phyloP scores from a whole-genome alignment of 2,113 vertebrate genomes.

The Equus quagga region DNA sequence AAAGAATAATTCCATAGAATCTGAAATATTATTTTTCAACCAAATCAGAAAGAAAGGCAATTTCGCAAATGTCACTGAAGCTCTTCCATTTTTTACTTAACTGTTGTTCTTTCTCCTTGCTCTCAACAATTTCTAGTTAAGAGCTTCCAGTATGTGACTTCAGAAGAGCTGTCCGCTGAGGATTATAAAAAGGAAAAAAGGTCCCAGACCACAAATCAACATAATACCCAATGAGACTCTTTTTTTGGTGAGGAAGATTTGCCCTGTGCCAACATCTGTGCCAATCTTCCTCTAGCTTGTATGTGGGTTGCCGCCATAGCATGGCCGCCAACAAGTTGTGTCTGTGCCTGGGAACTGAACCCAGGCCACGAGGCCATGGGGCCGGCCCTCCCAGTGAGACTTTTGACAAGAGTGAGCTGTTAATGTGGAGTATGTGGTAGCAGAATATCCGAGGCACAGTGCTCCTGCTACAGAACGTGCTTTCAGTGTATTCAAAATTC shows the following conservation, averaged over 20 bases:
- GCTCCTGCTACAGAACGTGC: neutral
- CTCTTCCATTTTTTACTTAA: neutral
- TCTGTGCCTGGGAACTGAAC: no score
- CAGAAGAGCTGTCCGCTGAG: neutral
- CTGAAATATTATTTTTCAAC: constrained; percentile 27
- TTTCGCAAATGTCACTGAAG: neutral
- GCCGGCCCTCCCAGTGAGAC: neutral
- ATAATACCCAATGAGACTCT: neutral
- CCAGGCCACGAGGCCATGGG: no score
- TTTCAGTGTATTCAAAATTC: constrained; percentile 41
- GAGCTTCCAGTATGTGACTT: neutral
- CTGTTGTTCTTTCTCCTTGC: neutral
- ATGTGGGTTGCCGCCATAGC: no score
- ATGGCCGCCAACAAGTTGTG: no score
- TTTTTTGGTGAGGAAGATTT: no score
- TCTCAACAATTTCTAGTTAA: neutral
- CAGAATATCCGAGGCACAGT: neutral
- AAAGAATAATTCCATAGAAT: neutral
- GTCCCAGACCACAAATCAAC: neutral
- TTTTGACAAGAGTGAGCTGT: neutral
- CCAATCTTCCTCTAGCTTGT: no score
- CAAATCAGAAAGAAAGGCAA: neutral
- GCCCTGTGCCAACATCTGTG: no score
- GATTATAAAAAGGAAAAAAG: neutral
- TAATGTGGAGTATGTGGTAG: neutral